These are phyloP conservation scores for Eurytoma adleriae DNA, from an alignment of 2,888 invertebrate genomes.

Conservation along the genomic window DNA sequence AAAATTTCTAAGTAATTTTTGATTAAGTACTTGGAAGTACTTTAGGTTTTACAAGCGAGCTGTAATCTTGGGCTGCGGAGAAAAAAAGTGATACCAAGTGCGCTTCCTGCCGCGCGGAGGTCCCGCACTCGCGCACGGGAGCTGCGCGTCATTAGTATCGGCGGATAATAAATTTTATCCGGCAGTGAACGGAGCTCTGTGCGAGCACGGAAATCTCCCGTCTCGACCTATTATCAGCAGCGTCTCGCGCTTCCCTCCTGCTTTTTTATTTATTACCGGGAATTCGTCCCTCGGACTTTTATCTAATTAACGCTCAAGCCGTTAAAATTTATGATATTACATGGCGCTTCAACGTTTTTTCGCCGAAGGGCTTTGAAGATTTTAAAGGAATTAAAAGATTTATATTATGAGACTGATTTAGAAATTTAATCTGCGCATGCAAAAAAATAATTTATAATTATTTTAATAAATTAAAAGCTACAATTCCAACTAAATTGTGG, in stretches of 20 bases:
- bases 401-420: too few relatives aligned
- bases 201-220: constrained; percentile 11
- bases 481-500: neutral
- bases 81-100: neutral
- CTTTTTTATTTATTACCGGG: constrained; percentile 10
- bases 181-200: constrained; percentile 38
- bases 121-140: neutral
- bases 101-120: constrained; percentile 28
- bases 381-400: too few relatives aligned
- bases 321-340: neutral
- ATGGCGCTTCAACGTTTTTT: too few relatives aligned
- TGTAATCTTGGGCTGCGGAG: too few relatives aligned
- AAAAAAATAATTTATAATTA: too few relatives aligned
- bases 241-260: neutral
- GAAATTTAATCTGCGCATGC: too few relatives aligned
- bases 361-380: too few relatives aligned
- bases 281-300: neutral
- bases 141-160: constrained; percentile 29
- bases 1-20: too few relatives aligned
- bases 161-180: constrained; percentile 44
- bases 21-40: too few relatives aligned
- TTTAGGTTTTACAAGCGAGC: too few relatives aligned
- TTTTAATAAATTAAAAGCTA: too few relatives aligned
- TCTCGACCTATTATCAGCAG: neutral
- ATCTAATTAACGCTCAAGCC: neutral